These are phyloP conservation scores for Pseudococcus longispinus DNA, from an alignment of 2,888 invertebrate species.

Conservation along the genomic window DNA sequence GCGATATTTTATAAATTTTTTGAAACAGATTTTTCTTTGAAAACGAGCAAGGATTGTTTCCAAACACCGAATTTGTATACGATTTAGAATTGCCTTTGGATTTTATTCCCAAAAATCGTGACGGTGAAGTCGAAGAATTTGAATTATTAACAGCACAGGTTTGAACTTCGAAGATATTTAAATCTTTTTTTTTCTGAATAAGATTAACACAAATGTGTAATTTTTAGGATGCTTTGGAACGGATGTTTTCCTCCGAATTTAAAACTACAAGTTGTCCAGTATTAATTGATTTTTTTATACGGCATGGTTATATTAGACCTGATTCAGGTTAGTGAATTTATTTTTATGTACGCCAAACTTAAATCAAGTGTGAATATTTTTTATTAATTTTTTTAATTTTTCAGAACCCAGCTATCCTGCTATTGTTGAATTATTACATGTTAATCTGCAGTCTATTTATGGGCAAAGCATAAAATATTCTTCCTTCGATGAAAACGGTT, in stretches of 20 bases:
- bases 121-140: slow-evolving; percentile 93
- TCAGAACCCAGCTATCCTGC: slow-evolving; percentile 83
- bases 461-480: slow-evolving; percentile 60
- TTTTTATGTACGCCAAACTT: neutral
- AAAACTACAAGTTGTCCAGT: slow-evolving; percentile 94
- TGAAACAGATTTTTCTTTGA: slow-evolving; percentile 83
- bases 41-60: slow-evolving; percentile 90
- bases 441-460: slow-evolving; percentile 85
- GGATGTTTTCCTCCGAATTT: slow-evolving; percentile 82
- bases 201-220: neutral
- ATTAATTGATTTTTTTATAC: slow-evolving; percentile 87
- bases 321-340: slow-evolving; percentile 76
- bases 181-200: neutral
- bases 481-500: slow-evolving; percentile 44
- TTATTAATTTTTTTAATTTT: slow-evolving; percentile 62
- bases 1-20: slow-evolving; percentile 53
- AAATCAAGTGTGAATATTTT: neutral
- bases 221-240: slow-evolving; percentile 68
- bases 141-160: slow-evolving; percentile 84
- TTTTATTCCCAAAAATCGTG: slow-evolving; percentile 89
- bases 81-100: slow-evolving; percentile 89
- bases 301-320: slow-evolving; percentile 86
- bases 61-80: slow-evolving; percentile 93
- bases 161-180: slow-evolving; percentile 56
- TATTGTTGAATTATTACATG: slow-evolving; percentile 84